phyloP scores from a whole-genome alignment of 2,113 vertebrate genomes.

The Seriola dumerili region DNA sequence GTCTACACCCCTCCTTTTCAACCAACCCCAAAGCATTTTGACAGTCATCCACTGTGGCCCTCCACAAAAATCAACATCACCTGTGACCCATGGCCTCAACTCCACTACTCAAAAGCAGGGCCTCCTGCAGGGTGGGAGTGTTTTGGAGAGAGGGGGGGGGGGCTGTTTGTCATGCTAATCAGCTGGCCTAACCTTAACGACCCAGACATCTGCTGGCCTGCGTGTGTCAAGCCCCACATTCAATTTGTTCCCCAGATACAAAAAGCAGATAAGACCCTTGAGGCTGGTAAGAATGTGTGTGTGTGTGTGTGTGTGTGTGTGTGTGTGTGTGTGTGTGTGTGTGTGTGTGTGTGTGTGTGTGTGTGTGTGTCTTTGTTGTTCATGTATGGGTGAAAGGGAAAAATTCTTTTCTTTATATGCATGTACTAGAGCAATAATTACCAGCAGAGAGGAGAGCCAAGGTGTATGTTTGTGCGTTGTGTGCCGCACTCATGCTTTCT shows the following conservation, averaged over 20 bases:
- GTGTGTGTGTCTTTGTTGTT: conserved; percentile 32
- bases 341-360: conserved; percentile 30
- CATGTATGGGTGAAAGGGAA: conserved; percentile 30
- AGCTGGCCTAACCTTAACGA: conserved; percentile 80
- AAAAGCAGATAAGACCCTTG: conserved; percentile 82
- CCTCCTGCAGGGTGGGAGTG: conserved; percentile 52
- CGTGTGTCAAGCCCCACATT: conserved; percentile 81
- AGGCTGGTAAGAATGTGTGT: conserved; percentile 66
- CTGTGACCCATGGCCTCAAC: conserved; percentile 77
- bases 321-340: background rate
- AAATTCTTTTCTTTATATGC: conserved; percentile 57
- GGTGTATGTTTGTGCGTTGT: conserved; percentile 34
- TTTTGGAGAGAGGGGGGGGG: background rate
- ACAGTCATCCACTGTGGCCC: conserved; percentile 70
- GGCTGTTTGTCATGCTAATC: conserved; percentile 84
- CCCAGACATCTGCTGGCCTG: conserved; percentile 84
- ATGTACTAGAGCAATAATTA: conserved; percentile 66
- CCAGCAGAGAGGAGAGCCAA: conserved; percentile 43
- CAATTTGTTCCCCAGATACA: conserved; percentile 80
- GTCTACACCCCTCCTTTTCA: conserved; percentile 53
- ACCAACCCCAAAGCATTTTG: conserved; percentile 60
- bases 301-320: conserved; percentile 41
- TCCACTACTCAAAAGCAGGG: conserved; percentile 60
- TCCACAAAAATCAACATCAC: conserved; percentile 81
- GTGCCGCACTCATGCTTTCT: background rate